Evolutionary conservation across 2,113 vertebrate genomes (phyloP).

Genomic region (Glaucidium brasilianum): DNA sequence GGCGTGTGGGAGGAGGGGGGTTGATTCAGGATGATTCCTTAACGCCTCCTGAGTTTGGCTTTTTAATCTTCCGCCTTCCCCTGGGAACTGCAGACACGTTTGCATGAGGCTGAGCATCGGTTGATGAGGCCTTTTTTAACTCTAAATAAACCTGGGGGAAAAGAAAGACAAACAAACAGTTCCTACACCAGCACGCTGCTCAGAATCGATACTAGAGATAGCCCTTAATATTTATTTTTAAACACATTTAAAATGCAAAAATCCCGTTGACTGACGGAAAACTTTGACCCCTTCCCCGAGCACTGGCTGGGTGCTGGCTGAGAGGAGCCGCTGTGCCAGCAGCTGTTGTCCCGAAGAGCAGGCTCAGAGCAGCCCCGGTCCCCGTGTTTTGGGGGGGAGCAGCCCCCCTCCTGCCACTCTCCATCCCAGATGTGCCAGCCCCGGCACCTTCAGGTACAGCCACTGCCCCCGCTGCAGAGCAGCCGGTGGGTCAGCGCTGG

Average conservation of each 20-base stretch:
- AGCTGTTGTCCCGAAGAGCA: fast-evolving
- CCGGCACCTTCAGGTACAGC: fast-evolving
- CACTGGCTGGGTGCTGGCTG: background rate
- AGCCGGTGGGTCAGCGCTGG: fast-evolving
- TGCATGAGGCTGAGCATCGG: fast-evolving
- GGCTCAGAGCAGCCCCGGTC: fast-evolving
- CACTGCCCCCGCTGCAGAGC: fast-evolving
- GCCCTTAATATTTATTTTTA: background rate
- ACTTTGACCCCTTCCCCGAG: fast-evolving
- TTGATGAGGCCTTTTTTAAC: no score
- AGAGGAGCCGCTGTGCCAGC: fast-evolving
- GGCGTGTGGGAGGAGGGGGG: background rate
- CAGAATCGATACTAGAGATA: fast-evolving
- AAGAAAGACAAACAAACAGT: no score
- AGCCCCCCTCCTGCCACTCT: fast-evolving
- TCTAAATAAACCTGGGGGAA: background rate
- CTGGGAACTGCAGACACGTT: background rate
- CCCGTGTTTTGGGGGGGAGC: background rate
- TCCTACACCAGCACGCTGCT: background rate
- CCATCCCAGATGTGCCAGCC: fast-evolving
- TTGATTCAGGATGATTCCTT: fast-evolving
- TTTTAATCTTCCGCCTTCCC: background rate
- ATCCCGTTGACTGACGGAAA: background rate
- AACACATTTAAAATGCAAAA: fast-evolving
- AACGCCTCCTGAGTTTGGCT: fast-evolving